A percentile compares a stretch with the other conserved stretches of the same genome.
Evolutionary conservation across 2,888 invertebrate genomes (phyloP).

Genomic region (Xanthorhoe spadicearia): DNA sequence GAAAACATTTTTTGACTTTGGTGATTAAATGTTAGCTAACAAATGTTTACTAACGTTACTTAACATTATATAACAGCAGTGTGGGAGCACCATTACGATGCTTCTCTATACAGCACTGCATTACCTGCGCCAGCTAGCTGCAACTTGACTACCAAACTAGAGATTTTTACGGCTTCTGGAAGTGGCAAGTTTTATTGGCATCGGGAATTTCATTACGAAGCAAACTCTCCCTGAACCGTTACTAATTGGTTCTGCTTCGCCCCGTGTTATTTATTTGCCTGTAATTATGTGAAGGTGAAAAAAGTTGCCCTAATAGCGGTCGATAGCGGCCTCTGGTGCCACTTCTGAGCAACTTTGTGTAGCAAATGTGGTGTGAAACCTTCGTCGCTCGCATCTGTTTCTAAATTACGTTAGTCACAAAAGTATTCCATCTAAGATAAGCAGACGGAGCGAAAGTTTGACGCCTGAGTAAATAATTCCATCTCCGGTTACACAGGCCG

Average conservation of each 20-base stretch:
- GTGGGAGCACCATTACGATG: no score
- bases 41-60: no score
- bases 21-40: no score
- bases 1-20: no score
- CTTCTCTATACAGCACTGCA: constrained; percentile 20
- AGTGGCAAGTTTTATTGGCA: constrained; percentile 33
- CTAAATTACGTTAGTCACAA: constrained; percentile 13
- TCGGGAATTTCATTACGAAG: constrained; percentile 65
- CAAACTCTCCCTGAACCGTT: constrained; percentile 58
- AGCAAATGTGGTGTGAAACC: not conserved
- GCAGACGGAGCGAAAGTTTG: constrained; percentile 22
- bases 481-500: constrained; percentile 38
- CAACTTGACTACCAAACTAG: constrained; percentile 24
- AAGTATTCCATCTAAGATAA: constrained; percentile 28
- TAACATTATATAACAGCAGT: no score
- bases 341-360: constrained; percentile 25
- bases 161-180: constrained; percentile 22
- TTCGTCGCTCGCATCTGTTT: constrained; percentile 16
- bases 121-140: constrained; percentile 17
- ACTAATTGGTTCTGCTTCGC: constrained; percentile 61
- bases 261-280: constrained; percentile 61
- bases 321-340: constrained; percentile 29
- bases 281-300: constrained; percentile 51
- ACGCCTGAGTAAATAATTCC: constrained; percentile 43
- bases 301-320: constrained; percentile 35